Evolutionary conservation across 2,888 invertebrate species (phyloP).

Genomic region (Ceramica pisi): DNA sequence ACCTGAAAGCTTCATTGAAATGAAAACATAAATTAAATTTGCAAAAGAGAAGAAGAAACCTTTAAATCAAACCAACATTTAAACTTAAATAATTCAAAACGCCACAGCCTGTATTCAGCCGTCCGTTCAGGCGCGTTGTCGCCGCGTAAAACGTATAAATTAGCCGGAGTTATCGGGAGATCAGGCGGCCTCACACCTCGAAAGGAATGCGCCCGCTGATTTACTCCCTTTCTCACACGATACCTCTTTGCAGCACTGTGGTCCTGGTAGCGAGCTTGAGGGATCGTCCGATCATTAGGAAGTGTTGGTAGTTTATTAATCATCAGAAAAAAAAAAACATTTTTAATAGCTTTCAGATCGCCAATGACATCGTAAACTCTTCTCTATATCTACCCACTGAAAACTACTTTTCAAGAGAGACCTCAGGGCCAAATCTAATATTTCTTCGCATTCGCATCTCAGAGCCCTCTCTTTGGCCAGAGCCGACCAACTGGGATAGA

Average conservation of each 20-base stretch:
- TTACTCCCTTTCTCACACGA: constrained; percentile 85
- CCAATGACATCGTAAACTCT: background rate
- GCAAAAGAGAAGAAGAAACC: background rate
- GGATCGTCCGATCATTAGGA: constrained; percentile 39
- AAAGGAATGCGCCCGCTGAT: constrained; percentile 85
- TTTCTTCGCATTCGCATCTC: too few relatives aligned
- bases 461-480: too few relatives aligned
- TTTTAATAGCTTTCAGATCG: background rate
- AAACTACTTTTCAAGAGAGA: too few relatives aligned
- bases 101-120: constrained; percentile 72
- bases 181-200: constrained; percentile 90
- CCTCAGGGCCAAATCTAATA: too few relatives aligned
- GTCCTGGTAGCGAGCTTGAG: constrained; percentile 76
- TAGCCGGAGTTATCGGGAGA: constrained; percentile 87
- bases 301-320: too few relatives aligned
- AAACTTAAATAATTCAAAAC: constrained; percentile 30
- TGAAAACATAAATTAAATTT: constrained; percentile 7
- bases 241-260: constrained; percentile 78
- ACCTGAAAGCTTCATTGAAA: background rate
- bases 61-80: constrained; percentile 12
- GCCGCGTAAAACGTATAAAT: constrained; percentile 90
- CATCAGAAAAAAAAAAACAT: background rate
- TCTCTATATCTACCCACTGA: background rate
- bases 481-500: too few relatives aligned
- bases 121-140: constrained; percentile 84